These are phyloP conservation scores for Cyprinus carpio DNA, from an alignment of 2,113 vertebrate species.

Conservation along the genomic window DNA sequence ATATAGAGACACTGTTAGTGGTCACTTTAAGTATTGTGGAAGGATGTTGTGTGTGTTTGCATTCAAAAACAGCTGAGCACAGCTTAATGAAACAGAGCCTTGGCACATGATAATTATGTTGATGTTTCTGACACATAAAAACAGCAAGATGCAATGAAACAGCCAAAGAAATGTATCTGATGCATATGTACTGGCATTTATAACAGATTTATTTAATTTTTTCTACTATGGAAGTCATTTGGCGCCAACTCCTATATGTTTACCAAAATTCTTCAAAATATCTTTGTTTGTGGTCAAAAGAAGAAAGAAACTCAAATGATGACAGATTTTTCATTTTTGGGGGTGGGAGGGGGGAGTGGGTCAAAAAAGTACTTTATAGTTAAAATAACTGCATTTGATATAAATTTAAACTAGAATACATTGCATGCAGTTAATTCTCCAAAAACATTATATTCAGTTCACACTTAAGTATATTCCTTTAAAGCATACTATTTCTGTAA, in stretches of 20 bases:
- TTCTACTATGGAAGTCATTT: too few relatives aligned
- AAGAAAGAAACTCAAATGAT: too few relatives aligned
- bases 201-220: not conserved
- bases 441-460: not conserved
- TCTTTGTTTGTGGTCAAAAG: not conserved
- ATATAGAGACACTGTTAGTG: not conserved
- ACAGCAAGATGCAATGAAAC: conserved; percentile 3
- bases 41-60: not conserved
- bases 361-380: not conserved
- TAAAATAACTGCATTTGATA: not conserved
- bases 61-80: not conserved
- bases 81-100: not conserved
- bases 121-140: not conserved
- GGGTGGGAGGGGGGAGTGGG: not conserved
- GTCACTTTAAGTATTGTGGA: not conserved
- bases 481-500: not conserved
- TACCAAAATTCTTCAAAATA: not conserved
- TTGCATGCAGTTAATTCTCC: not conserved
- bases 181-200: not conserved
- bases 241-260: too few relatives aligned
- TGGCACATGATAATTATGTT: not conserved
- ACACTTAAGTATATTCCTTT: not conserved
- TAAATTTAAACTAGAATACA: not conserved
- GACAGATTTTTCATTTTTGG: too few relatives aligned
- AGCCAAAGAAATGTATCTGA: not conserved